Evolutionary conservation across 2,797 vertebrate genomes (phyloP).

Genomic region (Euphonia xanthogaster): DNA sequence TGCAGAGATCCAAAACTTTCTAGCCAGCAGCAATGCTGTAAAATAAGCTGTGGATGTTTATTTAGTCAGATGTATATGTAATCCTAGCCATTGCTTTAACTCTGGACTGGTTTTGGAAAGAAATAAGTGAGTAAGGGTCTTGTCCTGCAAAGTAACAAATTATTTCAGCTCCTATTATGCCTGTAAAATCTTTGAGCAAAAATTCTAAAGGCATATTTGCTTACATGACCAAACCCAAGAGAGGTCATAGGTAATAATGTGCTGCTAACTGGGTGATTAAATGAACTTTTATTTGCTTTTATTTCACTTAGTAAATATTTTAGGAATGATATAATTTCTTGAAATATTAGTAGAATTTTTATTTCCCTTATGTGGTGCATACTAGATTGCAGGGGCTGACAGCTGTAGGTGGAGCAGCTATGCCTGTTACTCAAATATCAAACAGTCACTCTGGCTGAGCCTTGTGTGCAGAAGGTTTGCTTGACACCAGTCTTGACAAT

Average conservation of each 20-base stretch:
- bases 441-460: slow-evolving; percentile 85
- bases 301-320: background rate
- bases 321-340: background rate
- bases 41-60: slow-evolving; percentile 37
- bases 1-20: background rate
- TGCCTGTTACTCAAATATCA: slow-evolving; percentile 81
- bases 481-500: slow-evolving; percentile 83
- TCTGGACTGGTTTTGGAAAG: background rate
- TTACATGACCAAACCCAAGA: background rate
- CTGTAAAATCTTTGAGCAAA: background rate
- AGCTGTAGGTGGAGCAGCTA: slow-evolving; percentile 82
- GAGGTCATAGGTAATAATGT: background rate
- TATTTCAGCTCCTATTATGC: background rate
- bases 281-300: background rate
- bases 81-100: background rate
- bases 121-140: background rate
- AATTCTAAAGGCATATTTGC: background rate
- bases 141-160: background rate
- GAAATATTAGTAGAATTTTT: background rate
- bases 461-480: slow-evolving; percentile 80
- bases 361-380: background rate
- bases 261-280: background rate
- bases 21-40: background rate
- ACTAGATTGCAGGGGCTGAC: slow-evolving; percentile 74
- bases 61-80: slow-evolving; percentile 6